Evolutionary conservation across 2,888 invertebrate genomes (phyloP).

Genomic region (Tyria jacobaeae): DNA sequence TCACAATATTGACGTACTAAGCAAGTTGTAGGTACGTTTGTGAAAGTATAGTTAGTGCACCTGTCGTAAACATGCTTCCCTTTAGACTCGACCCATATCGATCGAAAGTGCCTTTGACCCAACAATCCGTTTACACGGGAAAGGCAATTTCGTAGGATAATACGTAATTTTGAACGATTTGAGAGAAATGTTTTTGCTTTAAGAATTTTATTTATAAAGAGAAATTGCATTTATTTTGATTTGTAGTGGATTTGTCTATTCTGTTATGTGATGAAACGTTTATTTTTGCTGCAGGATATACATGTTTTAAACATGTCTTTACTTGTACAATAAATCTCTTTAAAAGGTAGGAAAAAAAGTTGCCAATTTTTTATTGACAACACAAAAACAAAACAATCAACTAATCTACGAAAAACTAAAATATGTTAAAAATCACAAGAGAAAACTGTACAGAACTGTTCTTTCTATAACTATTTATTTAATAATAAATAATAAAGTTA

Average conservation of each 20-base stretch:
- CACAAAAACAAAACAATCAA: too few relatives aligned
- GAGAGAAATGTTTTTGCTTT: constrained; percentile 21
- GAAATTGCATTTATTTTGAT: constrained; percentile 15
- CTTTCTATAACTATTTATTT: too few relatives aligned
- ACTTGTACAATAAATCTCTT: too few relatives aligned
- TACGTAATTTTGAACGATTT: constrained; percentile 42
- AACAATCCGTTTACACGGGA: constrained; percentile 31
- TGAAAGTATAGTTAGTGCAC: constrained; percentile 16
- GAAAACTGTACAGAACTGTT: too few relatives aligned
- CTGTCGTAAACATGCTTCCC: constrained; percentile 11
- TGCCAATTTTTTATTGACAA: too few relatives aligned
- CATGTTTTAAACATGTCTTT: background rate
- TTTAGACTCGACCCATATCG: constrained; percentile 25
- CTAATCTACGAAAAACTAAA: too few relatives aligned
- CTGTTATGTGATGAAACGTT: background rate
- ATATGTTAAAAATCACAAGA: too few relatives aligned
- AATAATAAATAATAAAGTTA: too few relatives aligned
- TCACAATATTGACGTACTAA: constrained; percentile 7
- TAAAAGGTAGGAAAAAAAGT: too few relatives aligned
- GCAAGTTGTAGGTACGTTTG: constrained; percentile 4
- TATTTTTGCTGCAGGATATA: background rate
- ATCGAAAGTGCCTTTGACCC: constrained; percentile 25
- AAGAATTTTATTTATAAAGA: constrained; percentile 15
- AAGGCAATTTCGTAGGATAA: constrained; percentile 46
- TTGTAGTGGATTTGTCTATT: background rate